Evolutionary conservation across 2,888 invertebrate genomes (phyloP), one percentile per base, ranked within the genome.

Genomic region (Campopleginae sp.): DNA sequence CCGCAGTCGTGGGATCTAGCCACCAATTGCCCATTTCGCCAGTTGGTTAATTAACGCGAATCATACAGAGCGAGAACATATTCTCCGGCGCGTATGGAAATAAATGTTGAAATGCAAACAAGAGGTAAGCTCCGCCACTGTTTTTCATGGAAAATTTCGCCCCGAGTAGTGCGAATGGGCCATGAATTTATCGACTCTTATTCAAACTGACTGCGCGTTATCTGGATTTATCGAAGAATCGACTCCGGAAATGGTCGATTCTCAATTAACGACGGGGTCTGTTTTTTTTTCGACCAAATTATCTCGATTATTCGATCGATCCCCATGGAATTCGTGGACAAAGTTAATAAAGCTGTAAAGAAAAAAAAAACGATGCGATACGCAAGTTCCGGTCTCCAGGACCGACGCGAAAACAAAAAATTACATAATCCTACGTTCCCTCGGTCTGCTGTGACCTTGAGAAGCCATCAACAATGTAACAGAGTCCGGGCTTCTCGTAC

Each of bases 21-120:
- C 68, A 63, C 74, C 61, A 79, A 79, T 79, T 79, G 51, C 48
- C 68, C 74, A 48, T 79, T 83, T 70, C 48, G 19, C 78, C 42
- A 61, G 48, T 54, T 48, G 74, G 68, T 68, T 70, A 75, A 75
- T 79, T 79, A 65, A 63, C 46, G 48, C 66, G 61, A 42, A 63
- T 48, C 68, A 58, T 51, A 17, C 17, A 70, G 33, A 38, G 31
- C 46, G 33, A 12, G 33, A 27, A 75, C 19, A 75, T 42, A 19
- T 44, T 31, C 8, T 63, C 14, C 46, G 6, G 63, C 46, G 63
- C 46, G 46, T 31, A 61, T 44, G 31, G 8, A 75, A 75, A 76
- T 38, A n/a, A 38, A 12, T 17, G 19, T 76, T 65, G 63, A 63
- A 48, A 76, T 19, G 51, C 33, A 27, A 61, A 48, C 44, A 63